These are phyloP conservation scores for Ephialtes manifestator DNA, from an alignment of 2,888 invertebrate species.

Conservation along the genomic window DNA sequence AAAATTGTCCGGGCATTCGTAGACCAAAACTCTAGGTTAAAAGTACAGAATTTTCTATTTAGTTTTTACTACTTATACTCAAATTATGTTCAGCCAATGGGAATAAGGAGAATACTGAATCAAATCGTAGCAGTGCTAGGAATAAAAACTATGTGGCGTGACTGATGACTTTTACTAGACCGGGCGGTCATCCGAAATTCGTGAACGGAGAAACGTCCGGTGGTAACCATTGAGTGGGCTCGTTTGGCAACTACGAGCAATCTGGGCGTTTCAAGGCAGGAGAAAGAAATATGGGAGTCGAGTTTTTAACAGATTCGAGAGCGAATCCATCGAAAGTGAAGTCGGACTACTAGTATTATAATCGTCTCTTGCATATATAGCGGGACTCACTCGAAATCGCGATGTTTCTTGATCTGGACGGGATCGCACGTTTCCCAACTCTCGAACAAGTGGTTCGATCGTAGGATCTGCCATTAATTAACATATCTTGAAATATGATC, in stretches of 20 bases:
- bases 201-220: conserved; percentile 8
- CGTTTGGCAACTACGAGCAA: conserved; percentile 22
- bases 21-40: too few species aligned
- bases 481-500: background rate
- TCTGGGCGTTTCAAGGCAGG: conserved; percentile 26
- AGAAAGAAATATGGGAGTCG: conserved; percentile 42
- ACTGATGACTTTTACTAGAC: conserved; percentile 1
- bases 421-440: conserved; percentile 1
- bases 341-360: conserved; percentile 45
- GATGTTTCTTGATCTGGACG: conserved; percentile 29
- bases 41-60: too few species aligned
- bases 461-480: background rate
- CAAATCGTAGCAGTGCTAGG: conserved; percentile 1
- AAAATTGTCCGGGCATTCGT: too few species aligned
- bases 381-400: conserved; percentile 48
- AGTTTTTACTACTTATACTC: background rate
- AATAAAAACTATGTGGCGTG: conserved; percentile 6
- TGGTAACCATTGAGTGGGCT: conserved; percentile 12
- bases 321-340: conserved; percentile 56
- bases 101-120: conserved; percentile 26
- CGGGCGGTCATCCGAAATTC: conserved; percentile 24
- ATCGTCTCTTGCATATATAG: conserved; percentile 40
- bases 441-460: background rate
- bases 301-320: conserved; percentile 52
- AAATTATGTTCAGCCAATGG: background rate